Percentiles rank a stretch among this genome's conserved stretches.
These are phyloP conservation scores for Trachurus trachurus DNA, from an alignment of 2,797 vertebrate species.

Conservation along the genomic window DNA sequence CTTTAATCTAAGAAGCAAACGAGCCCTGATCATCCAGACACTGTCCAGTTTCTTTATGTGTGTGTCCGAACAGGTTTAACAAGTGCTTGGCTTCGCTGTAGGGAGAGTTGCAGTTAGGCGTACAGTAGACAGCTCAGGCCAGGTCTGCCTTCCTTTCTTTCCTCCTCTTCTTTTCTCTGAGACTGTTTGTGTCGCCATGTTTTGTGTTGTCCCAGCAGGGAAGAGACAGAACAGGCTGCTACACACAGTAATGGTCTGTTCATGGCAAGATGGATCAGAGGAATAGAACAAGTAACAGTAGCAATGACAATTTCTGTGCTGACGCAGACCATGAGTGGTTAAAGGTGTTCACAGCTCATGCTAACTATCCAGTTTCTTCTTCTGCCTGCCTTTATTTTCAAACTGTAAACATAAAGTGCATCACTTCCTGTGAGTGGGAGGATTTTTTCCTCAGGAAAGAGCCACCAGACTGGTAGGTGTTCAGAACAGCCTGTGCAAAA, in stretches of 20 bases:
- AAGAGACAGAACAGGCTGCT: slow-evolving; percentile 21
- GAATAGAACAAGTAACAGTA: slow-evolving; percentile 11
- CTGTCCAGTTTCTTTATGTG: background rate
- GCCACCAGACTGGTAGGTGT: slow-evolving; percentile 64
- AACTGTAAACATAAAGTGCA: slow-evolving; percentile 49
- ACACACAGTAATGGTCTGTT: slow-evolving; percentile 12
- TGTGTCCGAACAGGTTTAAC: slow-evolving; percentile 7
- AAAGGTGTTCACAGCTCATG: slow-evolving; percentile 8
- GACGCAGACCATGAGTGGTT: slow-evolving; percentile 7
- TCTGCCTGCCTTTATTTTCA: slow-evolving; percentile 27
- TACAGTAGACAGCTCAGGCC: background rate
- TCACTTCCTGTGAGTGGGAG: slow-evolving; percentile 65
- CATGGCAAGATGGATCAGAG: slow-evolving; percentile 25
- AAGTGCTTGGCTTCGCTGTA: slow-evolving; percentile 5
- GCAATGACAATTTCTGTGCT: slow-evolving; percentile 1
- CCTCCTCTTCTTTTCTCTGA: slow-evolving; percentile 4
- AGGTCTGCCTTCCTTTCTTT: background rate
- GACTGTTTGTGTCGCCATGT: slow-evolving; percentile 28
- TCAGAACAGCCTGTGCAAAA: slow-evolving; percentile 56
- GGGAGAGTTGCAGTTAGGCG: slow-evolving; percentile 4
- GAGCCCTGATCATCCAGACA: background rate
- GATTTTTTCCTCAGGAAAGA: slow-evolving; percentile 46
- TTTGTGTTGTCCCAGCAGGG: slow-evolving; percentile 17
- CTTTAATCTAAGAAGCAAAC: slow-evolving; percentile 7
- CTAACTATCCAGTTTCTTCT: slow-evolving; percentile 11